Conservation (phyloP, 2,888 invertebrate genomes). For the Gastrophysa polygoni region DNA sequence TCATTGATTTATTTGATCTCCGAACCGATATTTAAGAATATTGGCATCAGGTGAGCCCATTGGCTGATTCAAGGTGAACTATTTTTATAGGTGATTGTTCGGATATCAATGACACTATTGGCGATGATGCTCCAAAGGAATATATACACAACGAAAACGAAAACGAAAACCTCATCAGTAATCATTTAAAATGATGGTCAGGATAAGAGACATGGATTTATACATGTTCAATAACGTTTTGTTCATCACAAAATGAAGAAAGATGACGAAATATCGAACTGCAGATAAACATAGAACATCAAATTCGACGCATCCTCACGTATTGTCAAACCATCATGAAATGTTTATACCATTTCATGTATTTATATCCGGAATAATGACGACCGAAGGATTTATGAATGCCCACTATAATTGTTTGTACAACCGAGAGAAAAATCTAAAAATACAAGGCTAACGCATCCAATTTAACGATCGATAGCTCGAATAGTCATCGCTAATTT, state of each 20-base stretch:
- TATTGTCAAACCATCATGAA: too few species aligned
- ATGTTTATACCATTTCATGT: neutral
- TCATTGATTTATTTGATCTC: too few species aligned
- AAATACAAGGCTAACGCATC: constrained; percentile 18
- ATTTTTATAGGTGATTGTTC: neutral
- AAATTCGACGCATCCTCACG: too few species aligned
- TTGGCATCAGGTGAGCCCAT: neutral
- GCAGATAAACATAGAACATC: too few species aligned
- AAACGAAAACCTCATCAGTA: too few species aligned
- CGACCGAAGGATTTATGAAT: neutral
- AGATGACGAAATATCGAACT: too few species aligned
- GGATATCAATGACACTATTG: neutral
- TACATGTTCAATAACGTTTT: too few species aligned
- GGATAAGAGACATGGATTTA: too few species aligned
- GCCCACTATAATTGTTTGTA: neutral
- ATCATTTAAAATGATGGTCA: too few species aligned
- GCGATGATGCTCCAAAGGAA: neutral
- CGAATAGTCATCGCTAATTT: constrained; percentile 31
- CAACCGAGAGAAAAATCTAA: constrained; percentile 25
- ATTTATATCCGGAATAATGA: neutral
- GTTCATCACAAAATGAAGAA: too few species aligned
- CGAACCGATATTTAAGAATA: too few species aligned
- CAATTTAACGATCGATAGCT: constrained; percentile 9
- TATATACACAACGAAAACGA: too few species aligned
- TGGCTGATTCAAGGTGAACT: neutral